A percentile compares a stretch with the other conserved stretches of the same genome.
These are phyloP conservation scores for Melanotaenia nigrans DNA, from an alignment of 2,797 vertebrate genomes.

Conservation along the genomic window DNA sequence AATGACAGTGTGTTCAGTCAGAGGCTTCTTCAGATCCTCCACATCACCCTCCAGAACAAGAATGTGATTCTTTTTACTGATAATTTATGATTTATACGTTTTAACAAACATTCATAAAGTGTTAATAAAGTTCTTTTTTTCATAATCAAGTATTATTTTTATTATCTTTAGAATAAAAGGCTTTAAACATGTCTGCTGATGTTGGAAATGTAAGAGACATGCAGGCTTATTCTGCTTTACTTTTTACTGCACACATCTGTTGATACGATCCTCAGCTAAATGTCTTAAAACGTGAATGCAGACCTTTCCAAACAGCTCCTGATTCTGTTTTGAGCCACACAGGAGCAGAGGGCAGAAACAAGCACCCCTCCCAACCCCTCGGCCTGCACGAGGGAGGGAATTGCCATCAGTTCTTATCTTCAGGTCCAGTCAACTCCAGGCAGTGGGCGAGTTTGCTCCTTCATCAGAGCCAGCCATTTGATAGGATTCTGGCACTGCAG, in stretches of 20 bases:
- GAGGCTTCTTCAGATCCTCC: no score
- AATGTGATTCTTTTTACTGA: no score
- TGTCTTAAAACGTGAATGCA: constrained; percentile 15
- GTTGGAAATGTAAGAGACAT: neutral
- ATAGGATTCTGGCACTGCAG: constrained; percentile 92
- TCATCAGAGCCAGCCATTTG: constrained; percentile 91
- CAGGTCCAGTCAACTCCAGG: constrained; percentile 90
- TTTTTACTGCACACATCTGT: neutral
- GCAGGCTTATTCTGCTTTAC: neutral
- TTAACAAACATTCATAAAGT: no score
- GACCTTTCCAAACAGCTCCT: constrained; percentile 9
- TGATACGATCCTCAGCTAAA: constrained; percentile 5
- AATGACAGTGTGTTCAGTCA: no score
- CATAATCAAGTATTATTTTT: neutral
- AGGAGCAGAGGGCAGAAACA: constrained; percentile 29
- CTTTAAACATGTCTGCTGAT: neutral
- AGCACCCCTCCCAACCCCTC: constrained; percentile 8
- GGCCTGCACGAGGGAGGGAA: constrained; percentile 81
- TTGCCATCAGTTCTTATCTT: constrained; percentile 91
- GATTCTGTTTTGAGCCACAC: constrained; percentile 10
- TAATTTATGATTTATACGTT: no score
- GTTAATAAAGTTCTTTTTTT: no score
- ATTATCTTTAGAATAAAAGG: neutral
- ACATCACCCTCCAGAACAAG: no score
- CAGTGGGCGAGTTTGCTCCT: constrained; percentile 90